Conservation (phyloP, 2,113 vertebrate species). For the Xiphias gladius region DNA sequence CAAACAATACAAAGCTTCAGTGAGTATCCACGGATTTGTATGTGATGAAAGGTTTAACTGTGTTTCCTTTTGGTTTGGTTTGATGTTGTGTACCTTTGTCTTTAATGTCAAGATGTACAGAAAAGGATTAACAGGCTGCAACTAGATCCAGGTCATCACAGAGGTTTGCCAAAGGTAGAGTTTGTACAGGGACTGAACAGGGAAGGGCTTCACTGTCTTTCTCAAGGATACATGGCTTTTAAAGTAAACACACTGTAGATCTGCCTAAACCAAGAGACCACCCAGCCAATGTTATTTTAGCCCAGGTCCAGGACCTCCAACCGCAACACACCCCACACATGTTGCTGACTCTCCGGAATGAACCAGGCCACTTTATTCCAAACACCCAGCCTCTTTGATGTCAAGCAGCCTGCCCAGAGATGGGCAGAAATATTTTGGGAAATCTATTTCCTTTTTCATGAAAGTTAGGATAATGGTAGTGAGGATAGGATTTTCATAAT, state of each 20-base stretch:
- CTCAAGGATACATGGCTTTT: background rate
- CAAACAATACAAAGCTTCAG: conserved; percentile 10
- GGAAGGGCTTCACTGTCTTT: background rate
- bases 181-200: conserved; percentile 8
- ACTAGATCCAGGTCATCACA: background rate
- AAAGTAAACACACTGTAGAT: conserved; percentile 6
- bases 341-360: conserved; percentile 38
- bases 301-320: background rate
- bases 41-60: background rate
- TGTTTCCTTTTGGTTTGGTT: background rate
- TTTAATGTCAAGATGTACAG: background rate
- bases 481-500: background rate
- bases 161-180: background rate
- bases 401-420: background rate
- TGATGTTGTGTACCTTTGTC: background rate
- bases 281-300: conserved; percentile 40
- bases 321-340: background rate
- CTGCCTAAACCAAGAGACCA: conserved; percentile 29
- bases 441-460: background rate
- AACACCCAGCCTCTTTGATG: conserved; percentile 8
- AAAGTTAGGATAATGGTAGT: background rate
- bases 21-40: background rate
- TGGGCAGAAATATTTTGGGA: background rate
- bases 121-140: background rate
- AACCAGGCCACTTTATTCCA: background rate